These are phyloP conservation scores for Brachionus rubens DNA, from an alignment of 1,140 invertebrate species.

Conservation along the genomic window DNA sequence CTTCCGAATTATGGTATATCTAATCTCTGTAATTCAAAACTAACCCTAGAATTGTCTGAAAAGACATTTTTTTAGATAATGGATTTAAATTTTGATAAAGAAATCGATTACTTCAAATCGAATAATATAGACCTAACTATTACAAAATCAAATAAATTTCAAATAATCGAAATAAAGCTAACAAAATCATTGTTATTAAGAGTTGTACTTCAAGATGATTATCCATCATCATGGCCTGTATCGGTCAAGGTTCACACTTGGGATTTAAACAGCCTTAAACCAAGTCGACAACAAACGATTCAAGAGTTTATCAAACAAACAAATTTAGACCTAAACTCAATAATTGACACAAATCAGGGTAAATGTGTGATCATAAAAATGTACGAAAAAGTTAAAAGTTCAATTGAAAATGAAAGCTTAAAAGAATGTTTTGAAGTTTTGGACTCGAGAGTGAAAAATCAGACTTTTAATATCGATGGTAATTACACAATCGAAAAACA, in stretches of 20 bases:
- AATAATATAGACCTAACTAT: not conserved
- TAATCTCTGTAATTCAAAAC: no score
- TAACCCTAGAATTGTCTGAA: no score
- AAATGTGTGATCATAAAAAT: not conserved
- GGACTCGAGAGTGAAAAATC: not conserved
- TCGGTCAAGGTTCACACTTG: not conserved
- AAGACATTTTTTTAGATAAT: not conserved
- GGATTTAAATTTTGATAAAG: not conserved
- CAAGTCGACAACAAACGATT: slow-evolving; percentile 6
- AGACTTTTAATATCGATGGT: no score
- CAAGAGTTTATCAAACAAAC: not conserved
- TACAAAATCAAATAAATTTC: not conserved
- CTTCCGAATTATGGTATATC: no score
- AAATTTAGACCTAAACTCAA: slow-evolving; percentile 14
- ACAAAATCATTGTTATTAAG: not conserved
- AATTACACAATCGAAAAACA: no score
- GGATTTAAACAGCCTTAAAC: slow-evolving; percentile 3
- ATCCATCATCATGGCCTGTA: not conserved
- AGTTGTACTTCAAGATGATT: not conserved
- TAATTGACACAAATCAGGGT: slow-evolving; percentile 1
- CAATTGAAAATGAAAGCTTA: not conserved
- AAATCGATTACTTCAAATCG: not conserved
- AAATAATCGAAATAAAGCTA: not conserved
- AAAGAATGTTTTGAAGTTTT: not conserved
- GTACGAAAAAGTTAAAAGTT: not conserved